Conservation (phyloP, 2,113 vertebrate genomes). For the Otocyon megalotis region DNA sequence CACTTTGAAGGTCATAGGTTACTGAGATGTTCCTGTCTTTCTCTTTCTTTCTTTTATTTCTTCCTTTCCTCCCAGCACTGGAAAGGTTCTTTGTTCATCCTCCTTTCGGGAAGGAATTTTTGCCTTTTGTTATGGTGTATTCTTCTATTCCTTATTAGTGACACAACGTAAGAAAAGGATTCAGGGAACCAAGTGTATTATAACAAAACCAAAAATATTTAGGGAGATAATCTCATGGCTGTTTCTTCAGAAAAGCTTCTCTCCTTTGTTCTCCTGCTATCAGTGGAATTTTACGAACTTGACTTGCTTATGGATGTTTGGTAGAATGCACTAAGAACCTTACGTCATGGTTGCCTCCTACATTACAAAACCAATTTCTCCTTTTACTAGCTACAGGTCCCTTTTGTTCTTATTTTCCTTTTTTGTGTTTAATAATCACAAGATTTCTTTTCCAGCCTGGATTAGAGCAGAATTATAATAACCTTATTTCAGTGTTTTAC, state of each 20-base stretch:
- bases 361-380: not conserved
- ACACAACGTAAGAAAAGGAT: not conserved
- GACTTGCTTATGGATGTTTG: not conserved
- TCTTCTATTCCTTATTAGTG: not conserved
- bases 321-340: not conserved
- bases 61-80: not conserved
- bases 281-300: not conserved
- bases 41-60: not conserved
- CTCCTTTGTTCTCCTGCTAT: not conserved
- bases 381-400: not conserved
- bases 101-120: not conserved
- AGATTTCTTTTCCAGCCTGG: slow-evolving; percentile 10
- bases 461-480: slow-evolving; percentile 48
- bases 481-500: not conserved
- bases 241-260: not conserved
- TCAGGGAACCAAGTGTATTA: not conserved
- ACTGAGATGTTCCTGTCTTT: too few species aligned
- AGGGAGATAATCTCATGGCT: not conserved
- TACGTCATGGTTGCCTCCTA: not conserved
- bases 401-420: not conserved
- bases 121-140: not conserved
- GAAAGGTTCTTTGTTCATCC: not conserved
- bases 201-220: slow-evolving; percentile 17
- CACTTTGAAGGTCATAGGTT: not conserved
- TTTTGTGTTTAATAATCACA: slow-evolving; percentile 9